Evolutionary conservation across 2,113 vertebrate species (phyloP), one percentile per base, ranked within the genome.

Genomic region (Elaphurus davidianus): DNA sequence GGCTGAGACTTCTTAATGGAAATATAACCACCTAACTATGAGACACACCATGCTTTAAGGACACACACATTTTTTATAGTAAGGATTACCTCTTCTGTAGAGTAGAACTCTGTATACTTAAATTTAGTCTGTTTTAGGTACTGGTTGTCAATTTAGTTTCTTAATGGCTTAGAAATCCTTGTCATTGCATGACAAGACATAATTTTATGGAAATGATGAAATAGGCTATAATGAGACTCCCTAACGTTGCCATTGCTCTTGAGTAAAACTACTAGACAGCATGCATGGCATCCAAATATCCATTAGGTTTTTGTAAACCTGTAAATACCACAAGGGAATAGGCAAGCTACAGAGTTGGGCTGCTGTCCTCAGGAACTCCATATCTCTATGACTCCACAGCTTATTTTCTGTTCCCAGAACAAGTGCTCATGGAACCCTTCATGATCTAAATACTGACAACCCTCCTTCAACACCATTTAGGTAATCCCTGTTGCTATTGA

Each of bases 171-270:
- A 57, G 71, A 82, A 81, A 43, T 95, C 43, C 76, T 82, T 59
- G 30, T 43, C 27, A 54, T 84, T 92, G 81, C 43, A 43, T 67
- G 67, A 57, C 6, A 62, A 60, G 57, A 71, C 17, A 74, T 50
- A 33, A 59, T 92, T 92, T 71, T 79, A 62, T 67, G 40, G 81
- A 94, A 90, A 94, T 76, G 27, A 81, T 55, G 91, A 90, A 94
- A 74, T 47, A 93, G 60, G 36, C 50, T 86, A 23, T 71, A 45
- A 87, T 52, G 62, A 85, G 67, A 83, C 50, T 91, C 54, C 87
- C 27, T 87, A 36, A 90, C 2, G 1, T 59, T 64, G 54, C 23
- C 50, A 5, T 71, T 94, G 36, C 62, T 97, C 91, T 21, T 47
- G 36, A 85, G 27, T 54, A 59, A 27, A 81, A 36, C 30, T n/a